Evolutionary conservation across 2,113 vertebrate genomes (phyloP).

Genomic region (Meriones unguiculatus): DNA sequence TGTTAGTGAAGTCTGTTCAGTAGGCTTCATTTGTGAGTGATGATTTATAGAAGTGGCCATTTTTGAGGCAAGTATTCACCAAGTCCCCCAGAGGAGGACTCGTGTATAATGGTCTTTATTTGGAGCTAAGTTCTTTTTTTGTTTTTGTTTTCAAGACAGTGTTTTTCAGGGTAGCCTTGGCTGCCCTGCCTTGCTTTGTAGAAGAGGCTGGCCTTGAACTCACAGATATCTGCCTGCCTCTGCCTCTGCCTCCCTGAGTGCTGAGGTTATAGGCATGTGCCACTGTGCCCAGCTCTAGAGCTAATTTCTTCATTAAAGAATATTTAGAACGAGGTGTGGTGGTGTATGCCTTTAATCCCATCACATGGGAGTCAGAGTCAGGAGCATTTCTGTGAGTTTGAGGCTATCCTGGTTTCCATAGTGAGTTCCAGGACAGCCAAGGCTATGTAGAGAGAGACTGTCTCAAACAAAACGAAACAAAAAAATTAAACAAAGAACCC

Average conservation of each 20-base stretch:
- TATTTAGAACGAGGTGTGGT: not conserved
- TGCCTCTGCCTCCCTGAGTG: no score
- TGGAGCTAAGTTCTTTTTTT: slow-evolving; percentile 15
- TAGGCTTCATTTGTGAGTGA: not conserved
- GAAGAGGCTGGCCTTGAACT: no score
- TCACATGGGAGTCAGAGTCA: not conserved
- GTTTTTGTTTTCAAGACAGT: no score
- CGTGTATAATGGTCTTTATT: not conserved
- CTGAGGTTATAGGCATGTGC: no score
- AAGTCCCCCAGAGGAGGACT: not conserved
- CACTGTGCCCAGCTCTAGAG: no score
- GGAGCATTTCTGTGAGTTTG: not conserved
- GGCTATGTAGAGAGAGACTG: not conserved
- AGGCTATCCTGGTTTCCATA: not conserved
- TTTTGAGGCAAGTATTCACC: not conserved
- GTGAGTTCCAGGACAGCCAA: not conserved
- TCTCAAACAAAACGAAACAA: not conserved
- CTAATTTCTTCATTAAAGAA: no score
- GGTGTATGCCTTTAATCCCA: not conserved
- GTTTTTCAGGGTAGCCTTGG: no score
- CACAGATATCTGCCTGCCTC: no score
- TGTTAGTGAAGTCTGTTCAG: not conserved
- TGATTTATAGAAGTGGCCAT: not conserved
- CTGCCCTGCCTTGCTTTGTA: no score
- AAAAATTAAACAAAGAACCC: not conserved